Conservation (phyloP, 2,888 invertebrate genomes). For the Parnassius mnemosyne region DNA sequence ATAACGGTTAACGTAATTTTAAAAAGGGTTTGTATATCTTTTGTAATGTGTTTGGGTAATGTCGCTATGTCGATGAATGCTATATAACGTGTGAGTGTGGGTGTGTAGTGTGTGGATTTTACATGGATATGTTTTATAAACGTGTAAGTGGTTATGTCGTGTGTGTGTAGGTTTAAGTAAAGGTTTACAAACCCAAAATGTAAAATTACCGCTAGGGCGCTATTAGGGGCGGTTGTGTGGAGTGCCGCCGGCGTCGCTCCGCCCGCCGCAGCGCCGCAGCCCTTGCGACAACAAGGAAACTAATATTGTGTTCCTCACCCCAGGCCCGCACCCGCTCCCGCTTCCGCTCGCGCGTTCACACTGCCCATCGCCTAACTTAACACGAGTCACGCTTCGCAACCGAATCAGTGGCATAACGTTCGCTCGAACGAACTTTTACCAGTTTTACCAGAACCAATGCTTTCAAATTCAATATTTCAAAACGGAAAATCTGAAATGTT, state of each 20-base stretch:
- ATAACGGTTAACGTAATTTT: constrained; percentile 55
- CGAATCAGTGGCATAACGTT: constrained; percentile 21
- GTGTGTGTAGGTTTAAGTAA: constrained; percentile 63
- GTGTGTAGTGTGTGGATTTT: constrained; percentile 32
- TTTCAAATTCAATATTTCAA: constrained; percentile 14
- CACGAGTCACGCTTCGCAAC: constrained; percentile 31
- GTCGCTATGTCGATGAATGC: constrained; percentile 34
- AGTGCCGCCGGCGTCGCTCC: constrained; percentile 73
- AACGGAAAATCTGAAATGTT: constrained; percentile 10
- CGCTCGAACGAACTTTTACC: constrained; percentile 22
- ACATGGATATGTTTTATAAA: constrained; percentile 31
- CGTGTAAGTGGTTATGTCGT: constrained; percentile 32
- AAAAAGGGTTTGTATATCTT: constrained; percentile 77
- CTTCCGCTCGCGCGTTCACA: constrained; percentile 58
- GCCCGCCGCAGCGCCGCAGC: constrained; percentile 77
- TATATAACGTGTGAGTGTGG: constrained; percentile 29
- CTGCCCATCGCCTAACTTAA: constrained; percentile 50
- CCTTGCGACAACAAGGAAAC: constrained; percentile 82
- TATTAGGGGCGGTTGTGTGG: constrained; percentile 75
- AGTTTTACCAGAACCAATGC: constrained; percentile 24
- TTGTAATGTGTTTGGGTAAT: constrained; percentile 46
- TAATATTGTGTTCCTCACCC: constrained; percentile 81
- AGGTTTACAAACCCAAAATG: constrained; percentile 80
- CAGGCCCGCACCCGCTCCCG: constrained; percentile 52
- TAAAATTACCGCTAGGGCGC: constrained; percentile 80